Evolutionary conservation across 2,888 invertebrate species (phyloP).

Genomic region (Cheilosia variabilis): DNA sequence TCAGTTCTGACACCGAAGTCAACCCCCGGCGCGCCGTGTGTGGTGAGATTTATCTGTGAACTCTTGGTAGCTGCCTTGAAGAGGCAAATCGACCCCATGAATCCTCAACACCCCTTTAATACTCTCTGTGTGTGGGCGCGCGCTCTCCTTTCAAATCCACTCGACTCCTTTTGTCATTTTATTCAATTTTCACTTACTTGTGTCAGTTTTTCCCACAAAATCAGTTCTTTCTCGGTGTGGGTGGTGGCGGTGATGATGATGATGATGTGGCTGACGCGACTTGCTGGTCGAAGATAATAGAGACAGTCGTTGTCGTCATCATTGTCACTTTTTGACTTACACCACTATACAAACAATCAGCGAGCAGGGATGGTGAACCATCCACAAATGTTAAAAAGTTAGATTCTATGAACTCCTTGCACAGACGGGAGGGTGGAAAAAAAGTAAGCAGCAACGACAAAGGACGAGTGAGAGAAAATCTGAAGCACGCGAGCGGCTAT

Average conservation of each 20-base stretch:
- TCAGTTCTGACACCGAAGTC: background rate
- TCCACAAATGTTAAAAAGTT: slow-evolving; percentile 47
- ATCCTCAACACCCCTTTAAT: slow-evolving; percentile 56
- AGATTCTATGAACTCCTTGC: background rate
- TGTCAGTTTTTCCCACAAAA: slow-evolving; percentile 51
- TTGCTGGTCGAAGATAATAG: slow-evolving; percentile 73
- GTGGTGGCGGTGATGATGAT: slow-evolving; percentile 8
- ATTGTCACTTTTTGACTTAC: slow-evolving; percentile 59
- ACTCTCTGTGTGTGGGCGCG: background rate
- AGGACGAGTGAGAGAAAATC: slow-evolving; percentile 10
- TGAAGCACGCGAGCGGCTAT: slow-evolving; percentile 67
- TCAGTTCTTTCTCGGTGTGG: slow-evolving; percentile 8
- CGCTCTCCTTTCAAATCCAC: slow-evolving; percentile 3
- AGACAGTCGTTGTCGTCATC: slow-evolving; percentile 68
- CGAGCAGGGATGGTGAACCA: background rate
- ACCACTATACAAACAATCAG: slow-evolving; percentile 26
- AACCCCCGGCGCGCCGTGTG: slow-evolving; percentile 44
- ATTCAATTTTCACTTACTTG: slow-evolving; percentile 62
- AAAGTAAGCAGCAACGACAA: background rate
- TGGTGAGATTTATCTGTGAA: slow-evolving; percentile 52
- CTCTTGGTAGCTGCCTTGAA: slow-evolving; percentile 38
- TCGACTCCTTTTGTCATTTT: slow-evolving; percentile 62
- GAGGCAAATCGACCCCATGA: slow-evolving; percentile 71
- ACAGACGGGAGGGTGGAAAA: background rate
- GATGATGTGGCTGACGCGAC: slow-evolving; percentile 48